Evolutionary conservation across 2,797 vertebrate species (phyloP).

Genomic region (Manis pentadactyla): DNA sequence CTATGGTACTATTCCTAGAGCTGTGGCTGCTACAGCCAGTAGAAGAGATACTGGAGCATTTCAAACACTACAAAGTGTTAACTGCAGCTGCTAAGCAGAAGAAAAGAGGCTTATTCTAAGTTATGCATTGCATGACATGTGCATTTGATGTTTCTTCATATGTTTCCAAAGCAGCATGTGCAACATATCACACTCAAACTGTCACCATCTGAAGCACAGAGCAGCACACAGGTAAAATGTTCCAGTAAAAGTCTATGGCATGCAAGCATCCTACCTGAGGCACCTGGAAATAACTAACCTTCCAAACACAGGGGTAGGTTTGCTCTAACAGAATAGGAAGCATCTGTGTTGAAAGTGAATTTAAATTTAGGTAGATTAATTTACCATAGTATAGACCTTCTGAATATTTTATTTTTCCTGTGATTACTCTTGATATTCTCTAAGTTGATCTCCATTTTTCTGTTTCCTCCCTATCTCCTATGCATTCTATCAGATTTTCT

Average conservation of each 20-base stretch:
- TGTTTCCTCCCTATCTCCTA: neutral
- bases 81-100: conserved; percentile 54
- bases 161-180: conserved; percentile 65
- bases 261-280: neutral
- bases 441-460: neutral
- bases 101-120: conserved; percentile 9
- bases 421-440: neutral
- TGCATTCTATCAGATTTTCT: conserved; percentile 18
- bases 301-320: neutral
- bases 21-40: neutral
- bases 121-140: neutral
- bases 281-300: conserved; percentile 51
- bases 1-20: neutral
- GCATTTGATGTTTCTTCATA: conserved; percentile 45
- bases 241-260: neutral
- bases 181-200: conserved; percentile 61
- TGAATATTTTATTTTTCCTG: neutral
- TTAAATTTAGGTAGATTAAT: conserved; percentile 21
- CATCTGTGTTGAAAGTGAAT: conserved; percentile 5
- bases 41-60: neutral
- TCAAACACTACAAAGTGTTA: conserved; percentile 50
- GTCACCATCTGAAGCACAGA: conserved; percentile 51
- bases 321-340: neutral
- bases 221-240: neutral
- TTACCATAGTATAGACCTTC: neutral